phyloP scores from a whole-genome alignment of 1,140 invertebrate genomes.

The Calycopis cecrops region DNA sequence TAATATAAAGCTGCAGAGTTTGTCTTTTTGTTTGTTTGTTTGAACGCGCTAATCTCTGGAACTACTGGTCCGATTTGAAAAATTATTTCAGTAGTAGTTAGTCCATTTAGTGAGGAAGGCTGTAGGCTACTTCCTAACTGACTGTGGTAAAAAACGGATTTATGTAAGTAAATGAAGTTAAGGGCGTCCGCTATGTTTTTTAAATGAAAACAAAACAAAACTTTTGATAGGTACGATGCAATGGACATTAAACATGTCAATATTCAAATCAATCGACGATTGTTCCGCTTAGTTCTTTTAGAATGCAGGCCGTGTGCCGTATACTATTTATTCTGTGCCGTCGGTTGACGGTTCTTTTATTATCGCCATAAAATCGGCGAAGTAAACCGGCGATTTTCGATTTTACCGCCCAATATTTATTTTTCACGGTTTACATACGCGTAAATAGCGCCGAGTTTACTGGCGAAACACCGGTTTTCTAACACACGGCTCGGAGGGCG shows the following conservation, averaged over 20 bases:
- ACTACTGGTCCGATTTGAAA: too few species aligned
- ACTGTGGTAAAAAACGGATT: too few species aligned
- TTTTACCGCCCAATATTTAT: constrained; percentile 66
- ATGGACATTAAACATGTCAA: constrained; percentile 39
- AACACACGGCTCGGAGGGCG: constrained; percentile 20
- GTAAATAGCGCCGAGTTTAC: constrained; percentile 49
- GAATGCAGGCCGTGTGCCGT: constrained; percentile 48
- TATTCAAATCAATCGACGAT: constrained; percentile 37
- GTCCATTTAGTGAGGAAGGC: too few species aligned
- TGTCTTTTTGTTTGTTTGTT: too few species aligned
- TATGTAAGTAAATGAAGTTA: too few species aligned
- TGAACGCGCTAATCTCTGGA: too few species aligned
- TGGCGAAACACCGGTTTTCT: constrained; percentile 26
- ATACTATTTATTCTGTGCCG: constrained; percentile 61
- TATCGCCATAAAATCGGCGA: constrained; percentile 63
- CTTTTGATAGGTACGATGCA: too few species aligned
- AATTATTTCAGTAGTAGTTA: too few species aligned
- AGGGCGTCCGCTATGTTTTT: too few species aligned
- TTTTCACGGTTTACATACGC: constrained; percentile 63
- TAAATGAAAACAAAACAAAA: too few species aligned
- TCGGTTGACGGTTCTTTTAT: constrained; percentile 69
- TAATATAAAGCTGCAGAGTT: too few species aligned
- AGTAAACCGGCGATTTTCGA: constrained; percentile 60
- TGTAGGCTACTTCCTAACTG: too few species aligned
- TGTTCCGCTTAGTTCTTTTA: constrained; percentile 41